Base-by-base conservation (phyloP, 2,888 invertebrate genomes). In the Andrena dorsata region DNA sequence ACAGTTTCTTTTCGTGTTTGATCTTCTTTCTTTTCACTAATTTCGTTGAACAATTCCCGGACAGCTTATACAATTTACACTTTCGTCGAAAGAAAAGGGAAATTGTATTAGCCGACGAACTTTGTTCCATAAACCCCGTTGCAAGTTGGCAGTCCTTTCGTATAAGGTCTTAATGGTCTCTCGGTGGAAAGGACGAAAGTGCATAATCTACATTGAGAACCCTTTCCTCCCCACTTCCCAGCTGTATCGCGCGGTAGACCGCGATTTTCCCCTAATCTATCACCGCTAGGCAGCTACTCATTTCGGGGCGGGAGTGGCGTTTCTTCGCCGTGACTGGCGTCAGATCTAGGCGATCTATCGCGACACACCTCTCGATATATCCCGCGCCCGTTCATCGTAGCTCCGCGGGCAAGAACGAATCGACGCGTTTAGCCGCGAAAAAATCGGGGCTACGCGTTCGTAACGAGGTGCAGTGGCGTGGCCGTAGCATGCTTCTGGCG, bases 401-500 rank as follows among this genome's bases (percentile, higher is more conserved):
- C 6, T 56, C 56, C 13, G 26, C 26, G 28, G 8, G 53, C 26
- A 51, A 70, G 70, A 77, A 51, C 64, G 77, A 69, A 63, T 80
- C 66, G 80, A 23, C 49, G 75, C 80, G 82, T 74, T 75, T 75
- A 60, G 47, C 68, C 30, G 84, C 68, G 73, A 82, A 86, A 86
- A 84, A 82, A 84, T 71, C 56, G 65, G 13, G 74, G 69, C 63
- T 75, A 63, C 82, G 68, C 72, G 84, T 61, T 84, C 64, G 77
- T 87, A 87, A 87, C 87, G 85, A 87, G 85, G 80, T 74, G 76
- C 82, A 61, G 75, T 71, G 82, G 84, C 75, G 78, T 64, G 78
- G 73, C 47, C 58, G 76, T 73, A 58, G 61, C 70, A 41, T 77
- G 80, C 74, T 80, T 65, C 68, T 70, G 84, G 81, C 72, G 84